Conservation (phyloP, 1,140 invertebrate species). For the Trichomalopsis sarcophagae region DNA sequence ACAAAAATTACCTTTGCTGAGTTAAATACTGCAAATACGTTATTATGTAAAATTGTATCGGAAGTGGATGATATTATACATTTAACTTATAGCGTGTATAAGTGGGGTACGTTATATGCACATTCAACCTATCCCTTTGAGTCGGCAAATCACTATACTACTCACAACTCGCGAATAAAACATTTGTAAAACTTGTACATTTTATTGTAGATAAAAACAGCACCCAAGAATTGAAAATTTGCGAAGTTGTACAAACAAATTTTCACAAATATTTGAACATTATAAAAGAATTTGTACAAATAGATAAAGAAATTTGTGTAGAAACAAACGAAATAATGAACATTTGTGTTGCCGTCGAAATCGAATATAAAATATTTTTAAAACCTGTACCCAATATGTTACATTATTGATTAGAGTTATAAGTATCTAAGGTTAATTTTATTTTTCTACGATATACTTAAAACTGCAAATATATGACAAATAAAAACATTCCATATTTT, state of each 20-base stretch:
- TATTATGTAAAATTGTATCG: not conserved
- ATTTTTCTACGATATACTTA: too few species aligned
- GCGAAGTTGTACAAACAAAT: not conserved
- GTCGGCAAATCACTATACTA: not conserved
- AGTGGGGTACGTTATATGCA: not conserved
- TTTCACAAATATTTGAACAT: not conserved
- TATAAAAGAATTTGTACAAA: not conserved
- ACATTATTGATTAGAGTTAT: not conserved
- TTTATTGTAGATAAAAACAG: too few species aligned
- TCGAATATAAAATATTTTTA: not conserved
- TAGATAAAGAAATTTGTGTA: not conserved
- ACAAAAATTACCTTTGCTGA: too few species aligned
- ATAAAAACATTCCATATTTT: too few species aligned
- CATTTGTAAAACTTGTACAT: not conserved
- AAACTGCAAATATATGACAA: too few species aligned
- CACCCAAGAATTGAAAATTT: not conserved
- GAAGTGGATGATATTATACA: not conserved
- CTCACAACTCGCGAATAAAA: not conserved
- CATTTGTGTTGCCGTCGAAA: not conserved
- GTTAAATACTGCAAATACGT: not conserved
- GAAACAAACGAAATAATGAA: not conserved
- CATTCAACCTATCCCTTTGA: not conserved
- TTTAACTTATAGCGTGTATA: too few species aligned
- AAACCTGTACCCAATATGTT: conserved; percentile 1
- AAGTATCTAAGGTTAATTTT: too few species aligned